Percentiles rank a stretch among this genome's conserved stretches.
These are phyloP conservation scores for Prolemur simus DNA, from an alignment of 2,113 vertebrate genomes.

Conservation along the genomic window DNA sequence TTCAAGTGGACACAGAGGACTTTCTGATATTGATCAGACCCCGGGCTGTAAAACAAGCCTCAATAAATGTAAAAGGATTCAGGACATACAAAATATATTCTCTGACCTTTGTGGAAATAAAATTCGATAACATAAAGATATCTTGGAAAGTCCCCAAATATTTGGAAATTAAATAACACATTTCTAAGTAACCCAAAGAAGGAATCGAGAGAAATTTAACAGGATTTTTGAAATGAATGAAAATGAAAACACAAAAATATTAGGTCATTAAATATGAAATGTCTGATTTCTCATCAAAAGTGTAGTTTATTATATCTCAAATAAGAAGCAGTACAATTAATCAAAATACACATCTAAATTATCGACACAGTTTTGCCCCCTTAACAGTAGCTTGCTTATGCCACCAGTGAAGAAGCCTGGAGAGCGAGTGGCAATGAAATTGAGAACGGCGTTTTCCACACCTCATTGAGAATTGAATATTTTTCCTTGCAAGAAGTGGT, in stretches of 20 bases:
- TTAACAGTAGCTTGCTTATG: no score
- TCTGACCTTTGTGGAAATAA: background rate
- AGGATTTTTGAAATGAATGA: background rate
- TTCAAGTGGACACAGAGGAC: background rate
- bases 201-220: background rate
- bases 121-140: background rate
- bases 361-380: no score
- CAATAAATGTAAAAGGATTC: background rate
- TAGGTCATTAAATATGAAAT: no score
- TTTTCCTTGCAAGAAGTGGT: no score
- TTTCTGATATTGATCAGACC: background rate
- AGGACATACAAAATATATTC: background rate
- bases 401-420: no score
- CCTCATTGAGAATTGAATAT: no score
- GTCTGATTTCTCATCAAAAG: no score
- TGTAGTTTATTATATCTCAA: no score
- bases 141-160: background rate
- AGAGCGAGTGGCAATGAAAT: no score
- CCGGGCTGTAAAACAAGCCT: background rate
- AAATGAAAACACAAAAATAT: background rate
- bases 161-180: background rate
- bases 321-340: no score
- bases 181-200: background rate
- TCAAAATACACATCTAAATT: no score
- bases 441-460: no score